Percentiles rank a stretch among this genome's conserved stretches.
Evolutionary conservation across 2,888 invertebrate genomes (phyloP).

Genomic region (Cheilosia soror): DNA sequence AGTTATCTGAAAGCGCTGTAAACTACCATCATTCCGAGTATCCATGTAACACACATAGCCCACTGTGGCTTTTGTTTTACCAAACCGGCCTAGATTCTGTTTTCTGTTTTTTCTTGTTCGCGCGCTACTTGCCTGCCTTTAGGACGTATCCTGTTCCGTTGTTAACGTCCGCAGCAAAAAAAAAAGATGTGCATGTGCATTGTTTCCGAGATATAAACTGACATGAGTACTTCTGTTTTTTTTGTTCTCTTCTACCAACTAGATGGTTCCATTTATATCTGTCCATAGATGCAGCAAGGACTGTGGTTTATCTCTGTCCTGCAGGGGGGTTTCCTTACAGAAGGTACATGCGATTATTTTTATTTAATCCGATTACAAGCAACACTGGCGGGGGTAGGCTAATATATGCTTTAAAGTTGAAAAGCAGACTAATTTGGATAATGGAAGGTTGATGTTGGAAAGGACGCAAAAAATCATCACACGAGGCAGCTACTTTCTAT

Average conservation of each 20-base stretch:
- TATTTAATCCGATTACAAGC: conserved; percentile 45
- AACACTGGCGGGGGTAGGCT: conserved; percentile 3
- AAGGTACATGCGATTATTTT: conserved; percentile 1
- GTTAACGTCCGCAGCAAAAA: background rate
- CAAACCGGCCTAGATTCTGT: conserved; percentile 52
- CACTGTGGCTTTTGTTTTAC: conserved; percentile 38
- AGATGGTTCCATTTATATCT: conserved; percentile 1
- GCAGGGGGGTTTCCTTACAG: conserved; percentile 8
- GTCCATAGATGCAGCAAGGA: background rate
- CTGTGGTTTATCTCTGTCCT: background rate
- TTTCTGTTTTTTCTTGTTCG: conserved; percentile 23
- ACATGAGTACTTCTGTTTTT: conserved; percentile 4
- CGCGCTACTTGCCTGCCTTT: conserved; percentile 20
- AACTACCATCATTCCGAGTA: conserved; percentile 11
- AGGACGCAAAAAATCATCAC: conserved; percentile 28
- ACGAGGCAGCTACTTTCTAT: conserved; percentile 11
- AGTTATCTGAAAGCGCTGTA: background rate
- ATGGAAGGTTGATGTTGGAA: conserved; percentile 64
- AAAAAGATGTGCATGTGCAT: conserved; percentile 41
- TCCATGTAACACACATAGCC: conserved; percentile 1
- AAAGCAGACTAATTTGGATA: conserved; percentile 73
- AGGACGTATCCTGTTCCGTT: conserved; percentile 17
- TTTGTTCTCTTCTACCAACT: background rate
- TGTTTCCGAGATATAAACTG: conserved; percentile 52
- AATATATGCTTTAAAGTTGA: conserved; percentile 42